Conservation (phyloP, 2,797 vertebrate species). For the Microtus agrestis region DNA sequence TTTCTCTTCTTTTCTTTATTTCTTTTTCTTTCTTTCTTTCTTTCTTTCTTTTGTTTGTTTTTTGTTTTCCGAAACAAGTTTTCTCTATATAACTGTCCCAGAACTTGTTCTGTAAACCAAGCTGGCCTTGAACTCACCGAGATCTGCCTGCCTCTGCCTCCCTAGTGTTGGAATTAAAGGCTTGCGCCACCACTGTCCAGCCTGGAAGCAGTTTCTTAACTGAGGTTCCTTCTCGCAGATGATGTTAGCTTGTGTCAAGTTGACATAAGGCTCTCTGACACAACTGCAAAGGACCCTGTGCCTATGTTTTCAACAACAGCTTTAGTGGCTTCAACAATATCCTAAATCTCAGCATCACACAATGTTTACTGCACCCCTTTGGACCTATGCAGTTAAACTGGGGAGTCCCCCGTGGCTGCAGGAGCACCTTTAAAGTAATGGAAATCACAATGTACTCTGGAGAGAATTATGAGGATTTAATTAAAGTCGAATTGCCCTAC, state of each 20-base stretch:
- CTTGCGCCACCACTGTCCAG: too few relatives aligned
- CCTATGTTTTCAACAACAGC: slow-evolving; percentile 20
- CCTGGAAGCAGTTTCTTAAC: neutral
- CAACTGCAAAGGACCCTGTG: neutral
- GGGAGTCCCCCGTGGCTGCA: slow-evolving; percentile 68
- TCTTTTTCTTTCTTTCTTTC: too few relatives aligned
- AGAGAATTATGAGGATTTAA: slow-evolving; percentile 80
- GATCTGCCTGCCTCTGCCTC: too few relatives aligned
- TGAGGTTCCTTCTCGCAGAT: too few relatives aligned
- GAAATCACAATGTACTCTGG: slow-evolving; percentile 73
- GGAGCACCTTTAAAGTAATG: slow-evolving; percentile 77
- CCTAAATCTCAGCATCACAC: slow-evolving; percentile 42
- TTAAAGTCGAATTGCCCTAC: slow-evolving; percentile 80
- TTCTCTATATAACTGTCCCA: too few relatives aligned
- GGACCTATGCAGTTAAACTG: slow-evolving; percentile 60
- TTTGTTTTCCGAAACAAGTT: too few relatives aligned
- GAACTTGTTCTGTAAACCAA: too few relatives aligned
- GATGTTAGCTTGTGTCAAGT: neutral
- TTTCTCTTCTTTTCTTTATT: too few relatives aligned
- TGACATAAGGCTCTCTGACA: neutral
- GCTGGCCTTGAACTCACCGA: too few relatives aligned
- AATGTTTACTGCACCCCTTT: slow-evolving; percentile 55
- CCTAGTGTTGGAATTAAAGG: too few relatives aligned
- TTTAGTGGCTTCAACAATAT: slow-evolving; percentile 24
- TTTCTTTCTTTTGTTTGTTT: too few relatives aligned